Evolutionary conservation across 2,113 vertebrate genomes (phyloP).

Genomic region (Propithecus coquereli): DNA sequence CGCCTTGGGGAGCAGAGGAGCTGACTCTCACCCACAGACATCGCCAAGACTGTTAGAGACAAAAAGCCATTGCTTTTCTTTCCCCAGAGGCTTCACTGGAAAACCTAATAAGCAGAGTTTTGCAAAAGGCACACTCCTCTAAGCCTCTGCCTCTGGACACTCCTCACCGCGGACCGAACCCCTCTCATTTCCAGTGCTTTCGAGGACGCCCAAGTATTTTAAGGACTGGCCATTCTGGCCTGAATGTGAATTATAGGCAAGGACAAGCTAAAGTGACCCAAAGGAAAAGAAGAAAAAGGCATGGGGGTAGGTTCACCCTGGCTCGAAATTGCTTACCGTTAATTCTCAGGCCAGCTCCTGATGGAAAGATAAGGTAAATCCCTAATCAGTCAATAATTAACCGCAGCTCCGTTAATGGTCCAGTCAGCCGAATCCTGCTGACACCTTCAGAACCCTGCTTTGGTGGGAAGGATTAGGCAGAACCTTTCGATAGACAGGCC

Average conservation of each 20-base stretch:
- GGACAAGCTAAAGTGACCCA: slow-evolving; percentile 7
- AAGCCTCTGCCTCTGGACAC: background rate
- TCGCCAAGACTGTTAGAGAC: slow-evolving; percentile 70
- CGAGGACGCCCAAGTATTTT: background rate
- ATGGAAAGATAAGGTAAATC: slow-evolving; percentile 81
- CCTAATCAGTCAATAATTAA: slow-evolving; percentile 83
- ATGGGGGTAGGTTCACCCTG: slow-evolving; percentile 69
- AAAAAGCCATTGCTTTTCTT: slow-evolving; percentile 57
- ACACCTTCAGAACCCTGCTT: slow-evolving; percentile 33
- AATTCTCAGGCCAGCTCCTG: slow-evolving; percentile 76
- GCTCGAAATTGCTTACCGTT: slow-evolving; percentile 74
- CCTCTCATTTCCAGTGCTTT: background rate
- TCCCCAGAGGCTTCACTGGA: background rate
- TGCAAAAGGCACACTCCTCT: background rate
- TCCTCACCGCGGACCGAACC: background rate
- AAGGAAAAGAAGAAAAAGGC: slow-evolving; percentile 55
- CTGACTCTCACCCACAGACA: slow-evolving; percentile 72
- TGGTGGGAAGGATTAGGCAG: background rate
- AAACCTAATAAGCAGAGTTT: background rate
- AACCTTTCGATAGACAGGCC: background rate
- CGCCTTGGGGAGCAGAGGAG: slow-evolving; percentile 80
- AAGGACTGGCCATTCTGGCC: background rate
- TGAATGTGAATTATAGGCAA: background rate
- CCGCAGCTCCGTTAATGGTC: slow-evolving; percentile 74
- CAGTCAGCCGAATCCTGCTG: slow-evolving; percentile 37